Percentiles rank a stretch among this genome's conserved stretches.
Evolutionary conservation across 2,888 invertebrate genomes (phyloP).

Genomic region (Flabesymbios commensalis): DNA sequence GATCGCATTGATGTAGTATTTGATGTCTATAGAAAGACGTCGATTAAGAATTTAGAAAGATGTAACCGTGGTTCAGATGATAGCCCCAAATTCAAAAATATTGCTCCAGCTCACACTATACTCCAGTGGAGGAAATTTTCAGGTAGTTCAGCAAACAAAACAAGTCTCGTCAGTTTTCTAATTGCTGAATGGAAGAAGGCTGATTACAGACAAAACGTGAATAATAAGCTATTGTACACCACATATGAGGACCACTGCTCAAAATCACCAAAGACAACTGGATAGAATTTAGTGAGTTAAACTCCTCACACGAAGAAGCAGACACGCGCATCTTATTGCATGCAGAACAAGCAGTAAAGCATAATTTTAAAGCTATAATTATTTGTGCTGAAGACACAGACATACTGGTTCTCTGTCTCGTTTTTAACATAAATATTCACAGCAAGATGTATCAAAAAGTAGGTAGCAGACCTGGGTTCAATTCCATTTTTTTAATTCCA

Average conservation of each 20-base stretch:
- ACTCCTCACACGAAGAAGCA: neutral
- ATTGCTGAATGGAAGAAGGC: neutral
- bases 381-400: neutral
- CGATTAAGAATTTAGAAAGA: conserved; percentile 28
- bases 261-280: neutral
- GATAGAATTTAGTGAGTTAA: neutral
- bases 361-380: neutral
- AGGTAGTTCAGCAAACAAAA: neutral
- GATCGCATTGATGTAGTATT: conserved; percentile 30
- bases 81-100: neutral
- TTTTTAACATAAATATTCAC: neutral
- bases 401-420: neutral
- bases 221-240: neutral
- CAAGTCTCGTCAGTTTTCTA: neutral
- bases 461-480: too few species aligned
- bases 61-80: neutral
- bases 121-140: conserved; percentile 5
- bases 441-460: neutral
- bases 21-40: conserved; percentile 25
- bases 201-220: neutral
- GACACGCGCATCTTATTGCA: neutral
- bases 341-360: neutral
- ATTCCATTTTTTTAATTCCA: too few species aligned
- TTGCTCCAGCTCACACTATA: conserved; percentile 3
- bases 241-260: neutral